Base-by-base conservation (phyloP, 2,113 vertebrate genomes). In the Bolborhynchus lineola region DNA sequence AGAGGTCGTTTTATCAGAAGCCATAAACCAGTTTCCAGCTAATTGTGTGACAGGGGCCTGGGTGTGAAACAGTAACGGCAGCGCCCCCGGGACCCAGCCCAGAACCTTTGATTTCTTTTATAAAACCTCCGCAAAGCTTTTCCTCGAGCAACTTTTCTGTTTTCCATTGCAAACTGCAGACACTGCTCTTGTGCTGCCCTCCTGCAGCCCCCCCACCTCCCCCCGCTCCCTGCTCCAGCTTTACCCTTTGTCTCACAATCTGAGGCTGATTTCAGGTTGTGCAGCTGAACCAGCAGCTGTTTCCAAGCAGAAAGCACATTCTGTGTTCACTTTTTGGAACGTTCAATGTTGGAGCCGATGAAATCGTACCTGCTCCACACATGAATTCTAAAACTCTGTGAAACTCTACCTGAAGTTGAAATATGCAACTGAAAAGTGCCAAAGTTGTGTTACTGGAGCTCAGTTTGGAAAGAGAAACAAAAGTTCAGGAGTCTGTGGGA, bases 51-150 rank as follows among this genome's bases (percentile, higher is more conserved):
- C 80, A 52, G 92, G 68, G 92, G 76, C 64, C 94, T 76, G 88
- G 92, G 95, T 88, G 95, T 83, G 95, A 97, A 95, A 95, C 8
- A 86, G 79, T 64, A 77, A 93, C 82, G 53, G 94, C 93, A 60
- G 90, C 93, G 86, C 95, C 92, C 83, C 92, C 2, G 69, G 88
- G 82, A 72, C 7, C 0, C 2, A 29, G 85, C 72, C 90, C 68
- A 64, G 72, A 5, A 24, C 46, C 88, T 96, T 92, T 81, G 76
- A 93, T 96, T 95, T 68, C 79, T 74, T 86, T 78, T 50, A 59
- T 47, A 88, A 93, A 92, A 70, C 39, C 23, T 81, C 7, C 19
- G 24, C 60, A 57, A 50, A 77, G 64, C 41, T 88, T 92, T 8
- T 49, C 47, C 68, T 68, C 57, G 4, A 0, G 39, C 60, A 68